Evolutionary conservation across 2,113 vertebrate species (phyloP), one percentile per base, ranked within the genome.

Genomic region (Fregetta grallaria): DNA sequence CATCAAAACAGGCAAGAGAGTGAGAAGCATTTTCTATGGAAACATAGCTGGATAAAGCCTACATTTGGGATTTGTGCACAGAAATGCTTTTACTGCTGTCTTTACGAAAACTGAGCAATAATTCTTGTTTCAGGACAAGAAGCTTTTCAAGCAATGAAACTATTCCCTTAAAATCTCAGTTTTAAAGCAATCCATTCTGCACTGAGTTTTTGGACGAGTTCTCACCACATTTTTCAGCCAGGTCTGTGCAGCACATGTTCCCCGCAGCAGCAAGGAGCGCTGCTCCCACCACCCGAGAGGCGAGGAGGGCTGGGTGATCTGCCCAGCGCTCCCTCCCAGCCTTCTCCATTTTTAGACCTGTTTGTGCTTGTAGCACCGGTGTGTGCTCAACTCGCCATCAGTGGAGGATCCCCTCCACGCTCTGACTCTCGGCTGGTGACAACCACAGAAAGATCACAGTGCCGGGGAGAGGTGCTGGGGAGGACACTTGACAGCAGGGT

Each of bases 161-260:
- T 38, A 21, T 73, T 88, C 88, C 72, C 52, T 92, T 88, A 82
- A 89, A 94, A 84, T 53, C 62, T 89, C 47, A 0, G 14, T 85
- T 87, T 89, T 89, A 76, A 92, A 94, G 70, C 22, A 45, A 49
- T 12, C 36, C 40, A 6, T 85, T 72, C 70, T 91, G 73, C 56
- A 22, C 38, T 11, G 32, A 50, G 83, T 58, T 94, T 86, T 78
- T 89, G 83, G 86, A 78, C 4, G 22, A 65, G 29, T 85, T 78
- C 70, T 94, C 56, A 42, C 76, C 13, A 42, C 34, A 42, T 92
- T 85, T 96, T 95, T 68, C 80, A 82, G 49, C 66, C 18, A 19
- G 49, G 58, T 79, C 88, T 96, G 91, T 75, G 77, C 53, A 92
- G 86, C 94, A 92, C 70, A 92, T 95, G 94, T 94, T 96, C 53